A percentile compares a stretch with the other conserved stretches of the same genome.
phyloP scores from a whole-genome alignment of 2,113 vertebrate species.

The Arizona elegans region DNA sequence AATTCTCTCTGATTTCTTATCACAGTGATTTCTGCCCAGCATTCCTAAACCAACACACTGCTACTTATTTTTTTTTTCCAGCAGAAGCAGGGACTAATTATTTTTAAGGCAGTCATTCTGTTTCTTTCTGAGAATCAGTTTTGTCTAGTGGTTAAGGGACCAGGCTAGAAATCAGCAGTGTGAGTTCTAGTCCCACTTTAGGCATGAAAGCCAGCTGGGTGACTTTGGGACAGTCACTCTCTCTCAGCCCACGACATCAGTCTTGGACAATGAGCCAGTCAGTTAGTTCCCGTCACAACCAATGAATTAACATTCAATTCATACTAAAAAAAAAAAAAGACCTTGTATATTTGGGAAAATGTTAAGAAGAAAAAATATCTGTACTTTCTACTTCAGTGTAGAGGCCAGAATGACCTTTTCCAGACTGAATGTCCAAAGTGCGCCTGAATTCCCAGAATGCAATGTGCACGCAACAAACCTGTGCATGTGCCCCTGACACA shows the following conservation, averaged over 20 bases:
- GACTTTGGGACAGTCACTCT: not conserved
- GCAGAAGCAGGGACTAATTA: slow-evolving; percentile 20
- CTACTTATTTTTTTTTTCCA: not conserved
- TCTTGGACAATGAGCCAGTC: not conserved
- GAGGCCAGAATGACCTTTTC: not conserved
- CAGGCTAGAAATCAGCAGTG: not conserved
- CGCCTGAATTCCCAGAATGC: no score
- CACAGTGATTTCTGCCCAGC: slow-evolving; percentile 31
- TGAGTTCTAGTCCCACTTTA: not conserved
- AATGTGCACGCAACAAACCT: no score
- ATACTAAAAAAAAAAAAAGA: not conserved
- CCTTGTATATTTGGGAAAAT: not conserved
- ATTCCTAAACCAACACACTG: not conserved
- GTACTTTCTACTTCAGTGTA: not conserved
- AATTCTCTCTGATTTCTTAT: slow-evolving; percentile 19
- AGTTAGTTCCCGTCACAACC: not conserved
- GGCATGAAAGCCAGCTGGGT: not conserved
- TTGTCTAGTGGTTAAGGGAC: not conserved
- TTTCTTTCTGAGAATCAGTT: not conserved
- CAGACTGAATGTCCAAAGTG: no score
- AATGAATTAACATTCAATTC: not conserved
- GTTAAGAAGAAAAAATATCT: not conserved
- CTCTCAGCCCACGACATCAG: not conserved
- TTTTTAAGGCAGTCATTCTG: slow-evolving; percentile 18
- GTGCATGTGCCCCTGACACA: no score